These are phyloP conservation scores for Tipula unca DNA, from an alignment of 2,888 invertebrate species.

Conservation along the genomic window DNA sequence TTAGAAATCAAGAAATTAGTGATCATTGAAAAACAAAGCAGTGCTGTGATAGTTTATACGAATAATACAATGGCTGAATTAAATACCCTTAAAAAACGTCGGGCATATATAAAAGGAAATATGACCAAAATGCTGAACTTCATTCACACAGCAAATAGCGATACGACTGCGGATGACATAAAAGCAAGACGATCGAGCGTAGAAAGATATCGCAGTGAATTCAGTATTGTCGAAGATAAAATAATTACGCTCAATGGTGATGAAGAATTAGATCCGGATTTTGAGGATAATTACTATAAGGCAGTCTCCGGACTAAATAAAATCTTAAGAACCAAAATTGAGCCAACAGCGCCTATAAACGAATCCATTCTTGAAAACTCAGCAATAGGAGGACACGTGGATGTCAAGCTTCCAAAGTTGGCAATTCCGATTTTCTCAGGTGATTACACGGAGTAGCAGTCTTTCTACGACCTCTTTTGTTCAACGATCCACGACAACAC, in stretches of 20 bases:
- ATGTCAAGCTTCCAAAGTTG: neutral
- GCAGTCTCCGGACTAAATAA: neutral
- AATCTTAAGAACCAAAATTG: neutral
- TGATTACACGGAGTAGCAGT: neutral
- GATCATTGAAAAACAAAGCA: no score
- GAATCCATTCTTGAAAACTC: neutral
- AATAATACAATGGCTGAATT: neutral
- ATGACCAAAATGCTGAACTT: neutral
- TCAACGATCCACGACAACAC: neutral
- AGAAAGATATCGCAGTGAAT: neutral
- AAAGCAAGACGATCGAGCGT: neutral
- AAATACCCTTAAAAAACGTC: neutral
- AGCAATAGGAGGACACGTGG: neutral
- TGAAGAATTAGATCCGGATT: neutral
- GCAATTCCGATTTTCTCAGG: neutral
- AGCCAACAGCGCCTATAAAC: neutral
- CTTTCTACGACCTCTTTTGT: neutral
- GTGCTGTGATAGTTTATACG: no score
- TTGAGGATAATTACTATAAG: neutral
- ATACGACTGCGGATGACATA: neutral
- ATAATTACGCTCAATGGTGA: neutral
- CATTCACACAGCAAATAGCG: neutral
- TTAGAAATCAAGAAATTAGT: no score
- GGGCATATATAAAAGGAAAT: neutral
- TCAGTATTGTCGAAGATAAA: neutral